Percentiles rank a stretch among this genome's conserved stretches.
Evolutionary conservation across 53 echinoderm and acorn worm genomes (phyloP).

Genomic region (Echinometra lucunter): DNA sequence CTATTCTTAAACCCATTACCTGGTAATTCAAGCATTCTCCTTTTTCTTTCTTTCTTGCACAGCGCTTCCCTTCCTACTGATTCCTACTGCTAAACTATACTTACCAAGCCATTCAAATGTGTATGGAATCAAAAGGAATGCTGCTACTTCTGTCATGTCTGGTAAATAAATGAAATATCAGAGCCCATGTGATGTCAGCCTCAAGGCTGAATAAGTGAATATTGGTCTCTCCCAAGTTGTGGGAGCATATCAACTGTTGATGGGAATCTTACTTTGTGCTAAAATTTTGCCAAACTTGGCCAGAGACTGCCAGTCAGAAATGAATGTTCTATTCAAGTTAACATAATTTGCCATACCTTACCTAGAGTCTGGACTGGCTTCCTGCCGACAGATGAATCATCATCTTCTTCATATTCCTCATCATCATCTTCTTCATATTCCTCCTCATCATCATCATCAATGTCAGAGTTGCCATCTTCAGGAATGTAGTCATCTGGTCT

Average conservation of each 20-base stretch:
- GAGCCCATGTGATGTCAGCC: no score
- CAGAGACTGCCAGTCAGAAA: not conserved
- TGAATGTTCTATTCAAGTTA: not conserved
- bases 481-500: not conserved
- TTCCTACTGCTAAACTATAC: no score
- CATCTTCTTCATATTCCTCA: not conserved
- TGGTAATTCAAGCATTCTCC: no score
- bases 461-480: not conserved
- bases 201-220: no score
- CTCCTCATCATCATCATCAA: constrained; percentile 2
- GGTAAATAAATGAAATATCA: no score
- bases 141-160: no score
- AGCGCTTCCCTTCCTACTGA: no score
- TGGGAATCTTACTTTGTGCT: not conserved
- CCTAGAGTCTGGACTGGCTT: not conserved
- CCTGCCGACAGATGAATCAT: not conserved
- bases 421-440: not conserved
- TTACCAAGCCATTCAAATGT: no score
- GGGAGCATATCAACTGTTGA: not conserved
- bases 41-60: no score
- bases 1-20: no score
- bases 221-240: no score
- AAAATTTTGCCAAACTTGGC: not conserved
- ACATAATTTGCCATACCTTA: not conserved
- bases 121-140: no score